These are phyloP conservation scores for Anagrus nilaparvatae DNA, from an alignment of 1,140 invertebrate genomes.

Conservation along the genomic window DNA sequence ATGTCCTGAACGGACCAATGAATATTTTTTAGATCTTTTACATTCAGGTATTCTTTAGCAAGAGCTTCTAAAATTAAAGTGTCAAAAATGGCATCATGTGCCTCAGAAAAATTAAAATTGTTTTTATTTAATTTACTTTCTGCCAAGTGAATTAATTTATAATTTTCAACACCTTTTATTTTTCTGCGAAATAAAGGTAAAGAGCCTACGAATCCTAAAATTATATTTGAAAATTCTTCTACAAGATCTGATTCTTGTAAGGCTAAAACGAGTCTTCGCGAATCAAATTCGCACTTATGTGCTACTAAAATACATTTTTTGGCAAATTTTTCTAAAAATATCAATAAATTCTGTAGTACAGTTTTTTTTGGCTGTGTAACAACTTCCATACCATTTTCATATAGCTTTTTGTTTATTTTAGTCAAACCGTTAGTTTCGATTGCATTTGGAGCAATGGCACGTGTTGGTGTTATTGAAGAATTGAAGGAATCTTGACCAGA, in stretches of 20 bases:
- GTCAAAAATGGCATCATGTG: too few relatives aligned
- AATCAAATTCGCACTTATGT: not conserved
- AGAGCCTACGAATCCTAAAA: too few relatives aligned
- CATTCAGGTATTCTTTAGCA: too few relatives aligned
- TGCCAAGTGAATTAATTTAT: not conserved
- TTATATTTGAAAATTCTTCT: not conserved
- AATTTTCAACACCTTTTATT: not conserved
- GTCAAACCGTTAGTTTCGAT: not conserved
- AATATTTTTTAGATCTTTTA: too few relatives aligned
- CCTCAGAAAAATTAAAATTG: too few relatives aligned
- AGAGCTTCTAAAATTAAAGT: too few relatives aligned
- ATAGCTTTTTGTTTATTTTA: not conserved
- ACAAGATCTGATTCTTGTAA: not conserved
- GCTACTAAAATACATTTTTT: not conserved
- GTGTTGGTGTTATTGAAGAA: not conserved
- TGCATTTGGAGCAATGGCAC: not conserved
- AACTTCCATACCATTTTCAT: not conserved
- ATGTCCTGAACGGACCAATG: too few relatives aligned
- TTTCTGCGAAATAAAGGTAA: not conserved
- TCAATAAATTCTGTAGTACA: not conserved
- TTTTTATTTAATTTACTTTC: too few relatives aligned
- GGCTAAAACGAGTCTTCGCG: not conserved
- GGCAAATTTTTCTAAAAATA: not conserved
- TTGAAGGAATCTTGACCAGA: not conserved
- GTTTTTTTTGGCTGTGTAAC: not conserved